These are phyloP conservation scores for Mustela lutreola DNA, from an alignment of 2,113 vertebrate genomes.

Conservation along the genomic window DNA sequence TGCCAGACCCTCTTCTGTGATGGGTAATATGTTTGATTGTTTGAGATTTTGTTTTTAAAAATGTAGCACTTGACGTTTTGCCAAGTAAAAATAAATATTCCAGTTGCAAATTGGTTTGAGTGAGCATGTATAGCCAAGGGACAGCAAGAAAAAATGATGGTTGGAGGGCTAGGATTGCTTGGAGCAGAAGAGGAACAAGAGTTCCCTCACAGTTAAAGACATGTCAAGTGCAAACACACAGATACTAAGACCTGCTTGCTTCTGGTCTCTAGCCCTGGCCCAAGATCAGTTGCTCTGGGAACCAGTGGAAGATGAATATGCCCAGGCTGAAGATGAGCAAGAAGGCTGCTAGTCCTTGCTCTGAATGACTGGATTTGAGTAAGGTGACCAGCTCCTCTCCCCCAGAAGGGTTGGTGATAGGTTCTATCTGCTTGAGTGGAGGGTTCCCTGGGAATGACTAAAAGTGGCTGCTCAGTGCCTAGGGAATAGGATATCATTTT, in stretches of 20 bases:
- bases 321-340: background rate
- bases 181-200: background rate
- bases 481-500: background rate
- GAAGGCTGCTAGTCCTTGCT: background rate
- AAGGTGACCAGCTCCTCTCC: background rate
- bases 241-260: background rate
- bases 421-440: background rate
- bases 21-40: slow-evolving; percentile 71
- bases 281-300: background rate
- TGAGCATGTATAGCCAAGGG: slow-evolving; percentile 59
- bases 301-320: background rate
- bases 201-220: background rate
- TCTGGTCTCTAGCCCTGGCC: background rate
- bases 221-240: background rate
- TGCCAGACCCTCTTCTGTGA: slow-evolving; percentile 75
- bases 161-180: background rate
- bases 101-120: slow-evolving; percentile 63
- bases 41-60: slow-evolving; percentile 80
- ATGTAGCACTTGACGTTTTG: slow-evolving; percentile 82
- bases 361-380: background rate
- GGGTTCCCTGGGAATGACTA: background rate
- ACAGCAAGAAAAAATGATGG: background rate
- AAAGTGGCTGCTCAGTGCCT: background rate
- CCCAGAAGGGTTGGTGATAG: background rate
- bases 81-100: slow-evolving; percentile 75